Evolutionary conservation across 1,140 invertebrate genomes (phyloP), one percentile per base, ranked within the genome.

Genomic region (Drosophila leontia): DNA sequence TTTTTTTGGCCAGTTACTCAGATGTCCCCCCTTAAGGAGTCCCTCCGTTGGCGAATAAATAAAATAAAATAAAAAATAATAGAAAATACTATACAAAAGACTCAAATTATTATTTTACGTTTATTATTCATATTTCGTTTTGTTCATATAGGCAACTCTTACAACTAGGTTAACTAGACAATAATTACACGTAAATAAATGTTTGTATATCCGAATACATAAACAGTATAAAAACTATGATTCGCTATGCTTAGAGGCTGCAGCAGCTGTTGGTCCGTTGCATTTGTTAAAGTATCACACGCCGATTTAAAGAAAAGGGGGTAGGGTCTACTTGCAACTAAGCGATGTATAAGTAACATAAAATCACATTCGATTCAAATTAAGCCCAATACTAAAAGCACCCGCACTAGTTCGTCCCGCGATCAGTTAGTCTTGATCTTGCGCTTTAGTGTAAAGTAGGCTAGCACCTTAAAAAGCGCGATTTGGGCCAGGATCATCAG

Each of bases 381-480:
- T 74, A 76, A 77, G 75, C 75, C 76, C 76, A 80, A 86, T 86
- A 83, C 83, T 80, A 80, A 72, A 72, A 72, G 69, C 65, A 71
- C 56, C 48, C 51, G 53, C 44, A 55, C 70, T 65, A 45, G 53
- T 34, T 48, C 44, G 35, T 32, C 9, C 32, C 42, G 32, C 57
- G 19, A 55, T 87, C 53, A 87, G 60, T 59, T 62, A 23, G 69
- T 75, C 48, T 91, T 91, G 37, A 91, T 44, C 65, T 92, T 91
- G 17, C 67, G 90, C 60, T 94, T 95, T 2, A 97, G 91, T 2
- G 94, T 94, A 58, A 93, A 94, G 69, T 95, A 97, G 3, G 94
- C 94, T 13, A 95, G 44, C 9, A 94, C 78, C 67, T 95, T 94
- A 0, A 96, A 83, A 0, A 94, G 0, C 2, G 95, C 44, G 7